phyloP scores from a whole-genome alignment of 2,797 vertebrate species.

The Pantherophis alleghaniensis region DNA sequence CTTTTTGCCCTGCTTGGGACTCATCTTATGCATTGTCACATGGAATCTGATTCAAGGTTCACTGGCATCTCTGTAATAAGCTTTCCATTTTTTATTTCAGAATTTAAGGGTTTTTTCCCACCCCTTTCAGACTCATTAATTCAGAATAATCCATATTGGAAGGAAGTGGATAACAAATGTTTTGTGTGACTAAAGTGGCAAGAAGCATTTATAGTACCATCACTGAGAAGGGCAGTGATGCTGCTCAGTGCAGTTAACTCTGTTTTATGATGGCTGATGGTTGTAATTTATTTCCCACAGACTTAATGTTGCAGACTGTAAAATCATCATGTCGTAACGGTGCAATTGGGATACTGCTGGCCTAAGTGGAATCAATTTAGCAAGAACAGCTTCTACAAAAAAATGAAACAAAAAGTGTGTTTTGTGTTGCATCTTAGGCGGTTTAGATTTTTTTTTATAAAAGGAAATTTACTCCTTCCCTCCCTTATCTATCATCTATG shows the following conservation, averaged over 20 bases:
- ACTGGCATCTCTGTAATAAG: not conserved
- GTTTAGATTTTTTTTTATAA: not conserved
- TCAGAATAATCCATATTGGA: not conserved
- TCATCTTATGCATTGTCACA: not conserved
- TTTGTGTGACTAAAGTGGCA: slow-evolving; percentile 33
- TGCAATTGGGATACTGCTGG: slow-evolving; percentile 28
- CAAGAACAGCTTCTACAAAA: slow-evolving; percentile 28
- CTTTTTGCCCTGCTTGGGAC: not conserved
- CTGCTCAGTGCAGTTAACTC: slow-evolving; percentile 34
- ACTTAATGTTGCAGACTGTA: slow-evolving; percentile 54
- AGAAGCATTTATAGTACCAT: slow-evolving; percentile 24
- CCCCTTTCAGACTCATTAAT: not conserved
- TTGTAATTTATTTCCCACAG: slow-evolving; percentile 57
- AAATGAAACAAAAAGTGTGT: slow-evolving; percentile 35
- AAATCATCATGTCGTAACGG: slow-evolving; percentile 56
- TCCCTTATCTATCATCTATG: not conserved
- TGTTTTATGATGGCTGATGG: slow-evolving; percentile 45
- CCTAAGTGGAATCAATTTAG: slow-evolving; percentile 35
- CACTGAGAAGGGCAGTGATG: slow-evolving; percentile 37
- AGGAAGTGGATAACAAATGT: slow-evolving; percentile 25
- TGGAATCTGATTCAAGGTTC: not conserved
- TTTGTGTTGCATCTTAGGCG: not conserved
- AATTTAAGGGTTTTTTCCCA: not conserved
- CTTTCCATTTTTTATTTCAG: not conserved
- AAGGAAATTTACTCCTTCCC: not conserved